Evolutionary conservation across 2,113 vertebrate genomes (phyloP).

Genomic region (Carassius auratus): DNA sequence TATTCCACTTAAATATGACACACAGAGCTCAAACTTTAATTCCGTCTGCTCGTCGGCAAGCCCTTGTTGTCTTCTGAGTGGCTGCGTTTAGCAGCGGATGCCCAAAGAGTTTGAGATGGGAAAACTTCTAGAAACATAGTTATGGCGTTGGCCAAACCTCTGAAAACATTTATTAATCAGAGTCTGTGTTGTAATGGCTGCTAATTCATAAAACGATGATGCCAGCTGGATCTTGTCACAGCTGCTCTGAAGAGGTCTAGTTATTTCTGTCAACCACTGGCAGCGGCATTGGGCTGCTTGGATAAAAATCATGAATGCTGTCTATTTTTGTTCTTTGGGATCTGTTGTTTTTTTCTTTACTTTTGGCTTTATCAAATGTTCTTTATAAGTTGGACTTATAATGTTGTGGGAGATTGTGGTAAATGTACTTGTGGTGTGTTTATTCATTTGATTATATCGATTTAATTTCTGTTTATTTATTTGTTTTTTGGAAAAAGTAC

Average conservation of each 20-base stretch:
- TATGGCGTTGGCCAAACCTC: constrained; percentile 37
- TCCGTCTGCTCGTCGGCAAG: not conserved
- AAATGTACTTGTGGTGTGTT: no score
- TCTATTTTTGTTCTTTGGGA: constrained; percentile 1
- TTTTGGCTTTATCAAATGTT: not conserved
- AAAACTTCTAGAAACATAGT: constrained; percentile 33
- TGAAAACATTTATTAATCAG: constrained; percentile 54
- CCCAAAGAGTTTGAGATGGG: constrained; percentile 5
- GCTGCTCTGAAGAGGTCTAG: constrained; percentile 30
- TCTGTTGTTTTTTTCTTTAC: not conserved
- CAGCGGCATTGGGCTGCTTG: not conserved
- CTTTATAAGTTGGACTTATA: not conserved
- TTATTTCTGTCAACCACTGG: constrained; percentile 22
- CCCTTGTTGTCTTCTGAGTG: not conserved
- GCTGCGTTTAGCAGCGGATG: not conserved
- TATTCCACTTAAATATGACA: not conserved
- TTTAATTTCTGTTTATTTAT: no score
- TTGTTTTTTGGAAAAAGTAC: no score
- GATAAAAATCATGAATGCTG: not conserved
- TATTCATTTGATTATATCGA: no score
- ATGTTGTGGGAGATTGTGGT: no score
- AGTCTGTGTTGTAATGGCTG: constrained; percentile 30
- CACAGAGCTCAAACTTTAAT: not conserved
- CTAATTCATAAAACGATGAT: constrained; percentile 31
- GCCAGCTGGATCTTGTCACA: constrained; percentile 46